Evolutionary conservation across 2,888 invertebrate genomes (phyloP).

Genomic region (Achlya flavicornis): DNA sequence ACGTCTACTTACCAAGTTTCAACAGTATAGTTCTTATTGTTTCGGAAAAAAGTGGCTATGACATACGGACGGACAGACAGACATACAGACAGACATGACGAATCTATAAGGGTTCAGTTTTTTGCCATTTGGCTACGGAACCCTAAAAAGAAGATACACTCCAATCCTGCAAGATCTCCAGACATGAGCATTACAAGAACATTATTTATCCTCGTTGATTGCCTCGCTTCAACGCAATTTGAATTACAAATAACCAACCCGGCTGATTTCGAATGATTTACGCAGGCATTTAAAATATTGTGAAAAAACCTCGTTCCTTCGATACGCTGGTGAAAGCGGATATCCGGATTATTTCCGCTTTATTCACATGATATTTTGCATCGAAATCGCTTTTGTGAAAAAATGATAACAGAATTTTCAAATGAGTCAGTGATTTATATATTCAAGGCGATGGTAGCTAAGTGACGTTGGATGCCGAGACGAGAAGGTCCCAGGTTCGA

Average conservation of each 20-base stretch:
- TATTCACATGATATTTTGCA: neutral
- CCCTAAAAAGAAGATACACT: neutral
- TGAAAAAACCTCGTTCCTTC: neutral
- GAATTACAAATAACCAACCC: conserved; percentile 31
- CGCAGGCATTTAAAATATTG: conserved; percentile 23
- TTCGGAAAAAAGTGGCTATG: no score
- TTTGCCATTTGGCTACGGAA: no score
- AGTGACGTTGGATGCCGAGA: no score
- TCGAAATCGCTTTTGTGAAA: neutral
- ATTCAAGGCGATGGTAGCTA: no score
- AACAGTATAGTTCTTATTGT: no score
- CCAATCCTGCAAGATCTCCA: neutral
- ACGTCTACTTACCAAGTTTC: no score
- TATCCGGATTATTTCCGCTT: conserved; percentile 13
- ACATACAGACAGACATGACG: no score
- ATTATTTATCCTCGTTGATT: conserved; percentile 33
- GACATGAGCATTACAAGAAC: conserved; percentile 13
- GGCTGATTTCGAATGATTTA: conserved; percentile 22
- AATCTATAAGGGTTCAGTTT: no score
- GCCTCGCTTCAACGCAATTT: conserved; percentile 33
- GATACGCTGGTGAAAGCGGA: conserved; percentile 6
- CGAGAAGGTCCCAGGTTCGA: no score
- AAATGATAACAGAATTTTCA: neutral
- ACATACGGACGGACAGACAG: no score
- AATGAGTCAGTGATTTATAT: neutral